phyloP scores from a whole-genome alignment of 2,888 invertebrate genomes.

The Drosophila kanekoi region DNA sequence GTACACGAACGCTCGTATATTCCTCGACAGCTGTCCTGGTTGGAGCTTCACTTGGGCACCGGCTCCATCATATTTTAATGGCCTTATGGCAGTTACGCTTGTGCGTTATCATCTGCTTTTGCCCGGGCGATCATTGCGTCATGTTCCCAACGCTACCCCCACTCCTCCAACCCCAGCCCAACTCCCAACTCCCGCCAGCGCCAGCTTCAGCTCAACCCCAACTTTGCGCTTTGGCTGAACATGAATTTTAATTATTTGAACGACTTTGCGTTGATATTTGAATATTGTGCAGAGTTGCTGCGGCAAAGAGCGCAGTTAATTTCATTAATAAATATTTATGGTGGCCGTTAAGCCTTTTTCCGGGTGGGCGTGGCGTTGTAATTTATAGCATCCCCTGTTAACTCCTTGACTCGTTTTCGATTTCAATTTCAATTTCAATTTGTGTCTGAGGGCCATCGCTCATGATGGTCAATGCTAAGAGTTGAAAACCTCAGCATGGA shows the following conservation, averaged over 20 bases:
- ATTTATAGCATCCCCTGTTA: conserved; percentile 46
- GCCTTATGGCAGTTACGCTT: conserved; percentile 41
- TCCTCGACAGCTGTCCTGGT: conserved; percentile 27
- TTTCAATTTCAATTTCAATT: conserved; percentile 45
- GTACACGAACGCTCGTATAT: conserved; percentile 11
- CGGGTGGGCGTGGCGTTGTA: conserved; percentile 52
- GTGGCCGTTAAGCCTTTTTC: conserved; percentile 56
- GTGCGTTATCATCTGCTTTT: conserved; percentile 56
- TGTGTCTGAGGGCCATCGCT: conserved; percentile 51
- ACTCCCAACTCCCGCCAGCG: not conserved
- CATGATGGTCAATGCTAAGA: conserved; percentile 59
- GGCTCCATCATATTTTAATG: conserved; percentile 41
- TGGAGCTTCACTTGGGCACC: conserved; percentile 5
- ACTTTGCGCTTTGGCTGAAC: conserved; percentile 29
- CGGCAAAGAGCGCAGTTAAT: conserved; percentile 73
- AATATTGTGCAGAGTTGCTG: conserved; percentile 67
- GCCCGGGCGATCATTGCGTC: conserved; percentile 49
- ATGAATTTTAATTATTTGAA: conserved; percentile 82
- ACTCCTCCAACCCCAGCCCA: not conserved
- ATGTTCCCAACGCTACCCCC: conserved; percentile 11
- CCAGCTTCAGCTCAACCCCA: conserved; percentile 11
- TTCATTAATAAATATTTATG: conserved; percentile 84
- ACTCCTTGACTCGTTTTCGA: conserved; percentile 20
- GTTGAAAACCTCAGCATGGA: conserved; percentile 57
- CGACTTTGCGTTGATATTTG: conserved; percentile 71